A percentile compares a stretch with the other conserved stretches of the same genome.
These are phyloP conservation scores for Calameuta pallipes DNA, from an alignment of 2,888 invertebrate species.

Conservation along the genomic window DNA sequence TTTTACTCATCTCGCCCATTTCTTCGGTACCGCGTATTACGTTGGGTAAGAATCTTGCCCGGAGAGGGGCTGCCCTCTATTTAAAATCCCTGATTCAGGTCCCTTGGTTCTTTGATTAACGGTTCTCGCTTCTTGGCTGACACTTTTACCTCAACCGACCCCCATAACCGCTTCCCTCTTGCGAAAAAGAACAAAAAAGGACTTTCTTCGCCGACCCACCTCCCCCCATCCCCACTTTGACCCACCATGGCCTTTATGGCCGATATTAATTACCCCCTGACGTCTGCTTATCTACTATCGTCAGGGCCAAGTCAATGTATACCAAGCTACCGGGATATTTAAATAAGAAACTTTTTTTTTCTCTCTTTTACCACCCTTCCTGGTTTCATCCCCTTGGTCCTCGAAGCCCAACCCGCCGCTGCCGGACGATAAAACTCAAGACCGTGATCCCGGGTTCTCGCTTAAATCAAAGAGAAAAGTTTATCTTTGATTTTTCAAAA, in stretches of 20 bases:
- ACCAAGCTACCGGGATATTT: conserved; percentile 16
- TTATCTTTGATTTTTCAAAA: neutral
- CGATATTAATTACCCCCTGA: conserved; percentile 24
- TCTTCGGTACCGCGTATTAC: no score
- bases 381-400: no score
- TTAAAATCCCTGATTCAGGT: conserved; percentile 53
- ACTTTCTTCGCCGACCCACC: neutral
- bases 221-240: no score
- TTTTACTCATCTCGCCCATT: no score
- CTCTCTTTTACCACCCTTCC: neutral
- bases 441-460: conserved; percentile 12
- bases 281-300: conserved; percentile 19
- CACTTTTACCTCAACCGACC: neutral
- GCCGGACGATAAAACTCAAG: conserved; percentile 20
- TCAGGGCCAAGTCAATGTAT: neutral
- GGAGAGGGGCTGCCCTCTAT: conserved; percentile 38
- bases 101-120: conserved; percentile 20
- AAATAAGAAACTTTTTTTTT: conserved; percentile 21
- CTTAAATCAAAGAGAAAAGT: neutral
- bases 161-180: neutral
- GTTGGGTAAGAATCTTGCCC: no score
- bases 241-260: conserved; percentile 14
- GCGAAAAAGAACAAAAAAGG: no score
- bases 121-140: neutral
- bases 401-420: neutral